phyloP scores from a whole-genome alignment of 2,797 vertebrate genomes.

The Darevskia mixta region DNA sequence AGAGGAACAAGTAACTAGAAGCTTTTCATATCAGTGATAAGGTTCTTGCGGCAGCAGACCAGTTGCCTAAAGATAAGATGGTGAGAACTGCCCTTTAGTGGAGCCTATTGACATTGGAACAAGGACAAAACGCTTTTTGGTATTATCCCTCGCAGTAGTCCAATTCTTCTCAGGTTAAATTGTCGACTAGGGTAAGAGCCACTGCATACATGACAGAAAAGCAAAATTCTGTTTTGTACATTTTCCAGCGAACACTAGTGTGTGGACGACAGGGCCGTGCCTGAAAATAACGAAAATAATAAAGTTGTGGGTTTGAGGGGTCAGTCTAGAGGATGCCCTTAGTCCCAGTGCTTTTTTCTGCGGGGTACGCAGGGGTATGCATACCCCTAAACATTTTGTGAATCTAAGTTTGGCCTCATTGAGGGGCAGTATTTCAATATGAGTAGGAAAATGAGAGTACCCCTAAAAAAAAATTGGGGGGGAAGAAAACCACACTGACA shows the following conservation, averaged over 20 bases:
- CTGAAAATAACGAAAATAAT: background rate
- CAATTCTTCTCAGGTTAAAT: background rate
- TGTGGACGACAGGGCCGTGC: background rate
- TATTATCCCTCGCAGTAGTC: background rate
- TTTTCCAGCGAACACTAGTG: background rate
- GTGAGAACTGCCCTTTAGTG: background rate
- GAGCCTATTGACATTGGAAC: background rate
- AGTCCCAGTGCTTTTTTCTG: too few species aligned
- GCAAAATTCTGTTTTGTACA: background rate
- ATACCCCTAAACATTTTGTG: background rate
- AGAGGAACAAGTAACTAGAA: background rate
- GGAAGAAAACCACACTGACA: too few species aligned
- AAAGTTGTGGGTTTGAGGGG: background rate
- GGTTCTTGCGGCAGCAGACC: background rate
- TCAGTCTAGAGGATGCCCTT: too few species aligned
- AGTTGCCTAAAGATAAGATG: background rate
- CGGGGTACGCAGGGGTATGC: too few species aligned
- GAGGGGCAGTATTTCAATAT: too few species aligned
- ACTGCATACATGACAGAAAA: background rate
- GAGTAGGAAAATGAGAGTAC: too few species aligned
- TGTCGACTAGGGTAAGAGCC: background rate
- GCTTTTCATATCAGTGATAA: constrained; percentile 1
- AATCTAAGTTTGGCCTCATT: too few species aligned
- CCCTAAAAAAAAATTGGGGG: too few species aligned
- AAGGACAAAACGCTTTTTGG: background rate